Evolutionary conservation across 2,113 vertebrate species (phyloP).

Genomic region (Phaetusa simplex): DNA sequence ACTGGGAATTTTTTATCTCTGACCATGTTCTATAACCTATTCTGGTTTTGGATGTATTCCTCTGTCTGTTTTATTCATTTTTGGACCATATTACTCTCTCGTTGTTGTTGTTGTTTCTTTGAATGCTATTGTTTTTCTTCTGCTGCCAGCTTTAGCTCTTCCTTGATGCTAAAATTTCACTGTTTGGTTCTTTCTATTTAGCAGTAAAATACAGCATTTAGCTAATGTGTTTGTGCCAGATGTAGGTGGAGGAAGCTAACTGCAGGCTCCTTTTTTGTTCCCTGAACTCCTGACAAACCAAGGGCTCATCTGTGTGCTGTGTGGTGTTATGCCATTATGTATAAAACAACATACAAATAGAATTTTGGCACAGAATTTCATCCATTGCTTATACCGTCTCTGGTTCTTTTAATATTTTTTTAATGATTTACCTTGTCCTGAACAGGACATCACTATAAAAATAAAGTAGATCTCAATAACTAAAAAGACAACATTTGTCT

Average conservation of each 20-base stretch:
- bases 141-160: constrained; percentile 17
- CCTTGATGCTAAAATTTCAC: constrained; percentile 5
- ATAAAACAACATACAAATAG: neutral
- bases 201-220: neutral
- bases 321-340: neutral
- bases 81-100: neutral
- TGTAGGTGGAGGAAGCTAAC: constrained; percentile 10
- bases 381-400: neutral
- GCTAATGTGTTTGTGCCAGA: neutral
- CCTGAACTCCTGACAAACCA: neutral
- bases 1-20: constrained; percentile 39
- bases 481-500: neutral
- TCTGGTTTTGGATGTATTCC: constrained; percentile 9
- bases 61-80: constrained; percentile 28
- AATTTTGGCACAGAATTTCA: neutral
- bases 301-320: neutral
- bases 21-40: neutral
- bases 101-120: neutral
- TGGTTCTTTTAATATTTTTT: neutral
- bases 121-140: neutral
- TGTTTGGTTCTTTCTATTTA: neutral
- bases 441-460: neutral
- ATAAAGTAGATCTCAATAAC: neutral
- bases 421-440: neutral
- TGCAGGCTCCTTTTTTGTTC: neutral